Conservation (phyloP, 2,113 vertebrate genomes). For the Centrocercus urophasianus region DNA sequence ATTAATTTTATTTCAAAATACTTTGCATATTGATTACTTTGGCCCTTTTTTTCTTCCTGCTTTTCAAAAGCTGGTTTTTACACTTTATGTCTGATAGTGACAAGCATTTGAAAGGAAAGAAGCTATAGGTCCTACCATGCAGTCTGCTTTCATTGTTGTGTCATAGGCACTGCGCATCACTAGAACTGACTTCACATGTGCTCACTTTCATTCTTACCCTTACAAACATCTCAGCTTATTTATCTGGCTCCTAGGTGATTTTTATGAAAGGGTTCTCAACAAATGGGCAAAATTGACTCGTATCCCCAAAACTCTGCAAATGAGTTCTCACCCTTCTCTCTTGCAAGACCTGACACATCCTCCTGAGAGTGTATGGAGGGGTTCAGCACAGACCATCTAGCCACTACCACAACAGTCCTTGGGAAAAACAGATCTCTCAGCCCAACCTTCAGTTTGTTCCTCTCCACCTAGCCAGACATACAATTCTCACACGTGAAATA, state of each 20-base stretch:
- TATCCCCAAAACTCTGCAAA: background rate
- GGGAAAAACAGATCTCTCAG: background rate
- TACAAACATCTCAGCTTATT: accelerated
- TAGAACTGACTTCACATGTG: accelerated
- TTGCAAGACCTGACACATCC: background rate
- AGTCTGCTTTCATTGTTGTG: background rate
- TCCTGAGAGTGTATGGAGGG: background rate
- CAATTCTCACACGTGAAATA: background rate
- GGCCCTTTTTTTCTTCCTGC: background rate
- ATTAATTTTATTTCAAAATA: background rate
- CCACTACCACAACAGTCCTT: background rate
- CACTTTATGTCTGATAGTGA: background rate
- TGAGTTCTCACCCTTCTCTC: background rate
- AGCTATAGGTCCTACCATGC: accelerated
- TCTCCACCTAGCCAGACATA: background rate
- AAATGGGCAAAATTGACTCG: accelerated
- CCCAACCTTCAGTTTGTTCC: background rate
- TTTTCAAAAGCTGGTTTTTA: background rate
- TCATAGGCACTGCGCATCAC: background rate
- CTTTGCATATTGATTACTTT: accelerated
- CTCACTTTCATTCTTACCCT: background rate
- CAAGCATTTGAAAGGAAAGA: background rate
- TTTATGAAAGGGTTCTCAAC: background rate
- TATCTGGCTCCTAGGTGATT: background rate
- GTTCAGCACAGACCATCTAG: background rate